These are phyloP conservation scores for Trochalopteron elliotii DNA, from an alignment of 2,113 vertebrate species.

Conservation along the genomic window DNA sequence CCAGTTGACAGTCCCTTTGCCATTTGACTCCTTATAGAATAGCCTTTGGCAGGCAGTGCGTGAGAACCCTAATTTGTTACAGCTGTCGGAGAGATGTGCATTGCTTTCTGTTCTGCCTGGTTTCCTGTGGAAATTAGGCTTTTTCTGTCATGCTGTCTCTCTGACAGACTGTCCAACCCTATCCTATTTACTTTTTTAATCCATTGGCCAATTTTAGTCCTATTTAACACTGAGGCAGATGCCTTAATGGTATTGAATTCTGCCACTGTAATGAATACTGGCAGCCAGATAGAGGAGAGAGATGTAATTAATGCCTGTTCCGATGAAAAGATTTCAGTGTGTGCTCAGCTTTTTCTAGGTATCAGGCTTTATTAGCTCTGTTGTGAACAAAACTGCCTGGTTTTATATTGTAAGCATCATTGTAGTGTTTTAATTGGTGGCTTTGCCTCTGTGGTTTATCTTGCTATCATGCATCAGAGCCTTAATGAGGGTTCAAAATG, in stretches of 20 bases:
- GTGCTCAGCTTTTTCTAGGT: neutral
- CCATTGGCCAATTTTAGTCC: neutral
- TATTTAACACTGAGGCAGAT: constrained; percentile 21
- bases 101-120: neutral
- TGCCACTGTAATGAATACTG: neutral
- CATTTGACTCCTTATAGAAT: neutral
- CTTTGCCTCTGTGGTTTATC: neutral
- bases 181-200: constrained; percentile 17
- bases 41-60: neutral
- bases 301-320: constrained; percentile 24
- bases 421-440: neutral
- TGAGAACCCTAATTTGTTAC: neutral
- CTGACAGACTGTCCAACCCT: neutral
- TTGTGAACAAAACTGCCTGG: neutral
- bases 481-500: neutral
- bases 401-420: neutral
- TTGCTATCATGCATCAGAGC: neutral
- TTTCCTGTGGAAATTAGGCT: constrained; percentile 1
- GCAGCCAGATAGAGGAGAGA: neutral
- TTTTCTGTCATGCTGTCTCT: neutral
- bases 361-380: constrained; percentile 1
- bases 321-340: constrained; percentile 11
- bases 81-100: neutral
- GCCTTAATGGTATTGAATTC: constrained; percentile 2
- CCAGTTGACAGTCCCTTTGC: neutral